Conservation (phyloP, 2,113 vertebrate species). For the Salvator merianae region DNA sequence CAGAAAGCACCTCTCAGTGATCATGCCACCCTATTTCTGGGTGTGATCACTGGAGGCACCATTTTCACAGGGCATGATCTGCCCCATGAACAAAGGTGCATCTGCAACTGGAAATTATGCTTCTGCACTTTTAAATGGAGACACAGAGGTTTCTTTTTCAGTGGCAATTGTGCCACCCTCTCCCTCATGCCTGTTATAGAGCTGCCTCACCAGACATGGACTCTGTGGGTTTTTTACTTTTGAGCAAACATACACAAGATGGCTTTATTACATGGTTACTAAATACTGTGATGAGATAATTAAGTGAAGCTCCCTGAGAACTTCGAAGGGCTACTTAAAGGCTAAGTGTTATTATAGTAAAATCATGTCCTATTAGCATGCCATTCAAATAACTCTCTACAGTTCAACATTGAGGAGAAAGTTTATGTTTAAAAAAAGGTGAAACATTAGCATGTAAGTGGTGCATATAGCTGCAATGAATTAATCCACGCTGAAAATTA, state of each 20-base stretch:
- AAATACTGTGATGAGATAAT: background rate
- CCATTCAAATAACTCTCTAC: background rate
- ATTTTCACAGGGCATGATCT: too few relatives aligned
- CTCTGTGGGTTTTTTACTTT: background rate
- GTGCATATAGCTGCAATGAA: background rate
- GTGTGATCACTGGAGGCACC: too few relatives aligned
- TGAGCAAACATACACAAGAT: background rate
- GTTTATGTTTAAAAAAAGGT: background rate
- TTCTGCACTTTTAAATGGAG: too few relatives aligned
- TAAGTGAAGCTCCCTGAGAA: background rate
- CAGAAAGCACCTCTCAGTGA: too few relatives aligned
- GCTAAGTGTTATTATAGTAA: background rate
- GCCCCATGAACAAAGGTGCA: too few relatives aligned
- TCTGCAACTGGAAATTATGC: too few relatives aligned
- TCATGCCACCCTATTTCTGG: too few relatives aligned
- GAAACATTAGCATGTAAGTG: background rate
- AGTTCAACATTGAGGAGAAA: background rate
- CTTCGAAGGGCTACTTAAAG: background rate
- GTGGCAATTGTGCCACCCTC: too few relatives aligned
- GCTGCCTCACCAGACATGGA: background rate
- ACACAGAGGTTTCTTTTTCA: too few relatives aligned
- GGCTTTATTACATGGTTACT: background rate
- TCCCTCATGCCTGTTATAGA: too few relatives aligned
- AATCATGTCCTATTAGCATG: background rate
- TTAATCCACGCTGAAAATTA: constrained; percentile 8